Evolutionary conservation across 2,113 vertebrate genomes (phyloP), one percentile per base, ranked within the genome.

Genomic region (Upupa epops): DNA sequence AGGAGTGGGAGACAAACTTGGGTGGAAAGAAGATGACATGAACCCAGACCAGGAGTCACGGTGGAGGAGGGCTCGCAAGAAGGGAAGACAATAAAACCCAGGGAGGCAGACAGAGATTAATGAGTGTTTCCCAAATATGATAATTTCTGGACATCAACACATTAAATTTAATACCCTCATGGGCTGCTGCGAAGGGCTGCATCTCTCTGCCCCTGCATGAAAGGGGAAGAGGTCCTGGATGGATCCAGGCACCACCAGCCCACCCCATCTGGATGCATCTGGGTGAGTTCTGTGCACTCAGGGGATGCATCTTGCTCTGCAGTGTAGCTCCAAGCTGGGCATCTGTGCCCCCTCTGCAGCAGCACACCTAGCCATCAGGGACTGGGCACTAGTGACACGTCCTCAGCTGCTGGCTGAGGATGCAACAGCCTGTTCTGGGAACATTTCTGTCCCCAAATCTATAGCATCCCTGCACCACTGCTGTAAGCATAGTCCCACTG

Each of bases 41-140:
- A 92, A 60, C 17, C 21, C 46, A 83, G 85, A 93, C 70, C 26
- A 52, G 22, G 72, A 83, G 40, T 26, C 78, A 72, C 8, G 1
- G 75, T 25, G 8, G 77, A 90, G 79, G 22, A 66, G 64, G 64
- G 78, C 61, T 58, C 2, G 0, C 31, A 36, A 73, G 85, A 76
- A 80, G 42, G 58, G 74, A 79, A 91, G 73, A 80, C 73, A 88
- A 92, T 91, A 89, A 95, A 95, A 92, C 54, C 64, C 82, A 85
- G 61, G 40, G 12, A 90, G 69, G 55, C 65, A 94, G 91, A 82
- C 90, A 92, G 90, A 95, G 92, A 96, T 96, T 88, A 96, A 96
- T 81, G 95, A 95, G 64, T 20, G 71, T 77, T 94, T 94, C 92
- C 94, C 88, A 95, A 78, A 92, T 78, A 95, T 66, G 94, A 92